These are phyloP conservation scores for Echinops telfairi DNA, from an alignment of 2,113 vertebrate genomes.

Conservation along the genomic window DNA sequence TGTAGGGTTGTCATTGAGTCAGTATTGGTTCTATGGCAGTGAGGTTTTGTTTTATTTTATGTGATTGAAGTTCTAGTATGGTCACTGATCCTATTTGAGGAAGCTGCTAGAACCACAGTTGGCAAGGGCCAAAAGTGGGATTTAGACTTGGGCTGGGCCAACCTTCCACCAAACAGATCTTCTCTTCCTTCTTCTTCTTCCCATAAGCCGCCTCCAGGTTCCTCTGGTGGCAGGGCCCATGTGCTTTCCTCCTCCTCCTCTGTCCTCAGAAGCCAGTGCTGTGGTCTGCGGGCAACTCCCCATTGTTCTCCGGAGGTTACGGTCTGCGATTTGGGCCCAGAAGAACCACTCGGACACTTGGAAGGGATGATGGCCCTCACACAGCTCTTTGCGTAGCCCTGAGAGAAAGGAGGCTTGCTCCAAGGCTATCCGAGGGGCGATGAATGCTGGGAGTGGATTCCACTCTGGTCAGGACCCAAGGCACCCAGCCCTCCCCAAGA, in stretches of 20 bases:
- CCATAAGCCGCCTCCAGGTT: not conserved
- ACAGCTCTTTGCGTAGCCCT: constrained; percentile 59
- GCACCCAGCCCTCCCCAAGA: constrained; percentile 69
- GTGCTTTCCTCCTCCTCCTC: not conserved
- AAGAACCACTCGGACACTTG: not conserved
- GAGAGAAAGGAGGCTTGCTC: constrained; percentile 41
- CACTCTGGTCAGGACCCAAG: constrained; percentile 68
- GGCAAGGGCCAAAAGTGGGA: too few relatives aligned
- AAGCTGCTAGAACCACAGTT: too few relatives aligned
- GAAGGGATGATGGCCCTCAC: not conserved
- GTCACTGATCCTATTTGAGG: too few relatives aligned
- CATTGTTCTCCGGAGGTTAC: not conserved
- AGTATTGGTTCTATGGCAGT: too few relatives aligned
- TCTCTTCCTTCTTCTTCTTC: not conserved
- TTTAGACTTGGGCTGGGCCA: too few relatives aligned
- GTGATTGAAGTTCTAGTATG: too few relatives aligned
- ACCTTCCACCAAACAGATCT: not conserved
- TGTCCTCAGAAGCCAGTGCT: not conserved
- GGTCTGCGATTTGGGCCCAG: not conserved
- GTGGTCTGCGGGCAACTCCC: not conserved
- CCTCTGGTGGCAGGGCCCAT: not conserved
- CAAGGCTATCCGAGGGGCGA: constrained; percentile 61
- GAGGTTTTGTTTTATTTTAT: too few relatives aligned
- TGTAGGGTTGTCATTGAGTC: too few relatives aligned
- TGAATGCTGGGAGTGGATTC: constrained; percentile 63